phyloP scores from a whole-genome alignment of 2,888 invertebrate species.

The Drosophila macrospina region DNA sequence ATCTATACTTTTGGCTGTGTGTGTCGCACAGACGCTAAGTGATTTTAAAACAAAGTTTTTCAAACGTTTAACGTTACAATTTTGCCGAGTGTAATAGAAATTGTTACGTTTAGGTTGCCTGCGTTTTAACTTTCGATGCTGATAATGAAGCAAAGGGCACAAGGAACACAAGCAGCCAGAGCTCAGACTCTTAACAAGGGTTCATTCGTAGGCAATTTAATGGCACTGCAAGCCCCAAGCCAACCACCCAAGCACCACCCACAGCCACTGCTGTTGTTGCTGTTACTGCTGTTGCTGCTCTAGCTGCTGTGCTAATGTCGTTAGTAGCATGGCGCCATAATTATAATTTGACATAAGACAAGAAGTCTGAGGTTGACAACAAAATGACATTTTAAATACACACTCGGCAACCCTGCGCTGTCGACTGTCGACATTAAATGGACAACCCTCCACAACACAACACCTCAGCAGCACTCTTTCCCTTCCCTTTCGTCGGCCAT shows the following conservation, averaged over 20 bases:
- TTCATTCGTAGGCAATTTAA: constrained; percentile 78
- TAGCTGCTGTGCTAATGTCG: constrained; percentile 66
- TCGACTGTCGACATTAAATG: constrained; percentile 42
- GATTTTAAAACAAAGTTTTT: constrained; percentile 83
- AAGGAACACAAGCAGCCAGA: constrained; percentile 14
- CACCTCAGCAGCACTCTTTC: neutral
- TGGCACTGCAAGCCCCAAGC: constrained; percentile 43
- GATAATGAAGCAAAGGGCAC: constrained; percentile 68
- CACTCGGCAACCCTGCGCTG: constrained; percentile 39
- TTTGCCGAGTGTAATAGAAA: constrained; percentile 61
- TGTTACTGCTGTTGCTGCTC: constrained; percentile 33
- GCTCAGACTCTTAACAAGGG: constrained; percentile 55
- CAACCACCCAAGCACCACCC: constrained; percentile 1
- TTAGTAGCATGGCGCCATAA: constrained; percentile 75
- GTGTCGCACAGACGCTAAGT: constrained; percentile 62
- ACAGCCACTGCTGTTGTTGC: constrained; percentile 13
- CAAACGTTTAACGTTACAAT: constrained; percentile 73
- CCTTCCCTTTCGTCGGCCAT: neutral
- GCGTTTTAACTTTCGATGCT: constrained; percentile 76
- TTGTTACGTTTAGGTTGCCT: constrained; percentile 53
- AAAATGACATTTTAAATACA: constrained; percentile 82
- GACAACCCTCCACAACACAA: constrained; percentile 41
- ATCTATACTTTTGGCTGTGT: constrained; percentile 15
- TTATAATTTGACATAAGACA: constrained; percentile 83
- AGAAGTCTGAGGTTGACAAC: constrained; percentile 83